A percentile compares a stretch with the other conserved stretches of the same genome.
Evolutionary conservation across 2,888 invertebrate genomes (phyloP).

Genomic region (Laspeyria flexula): DNA sequence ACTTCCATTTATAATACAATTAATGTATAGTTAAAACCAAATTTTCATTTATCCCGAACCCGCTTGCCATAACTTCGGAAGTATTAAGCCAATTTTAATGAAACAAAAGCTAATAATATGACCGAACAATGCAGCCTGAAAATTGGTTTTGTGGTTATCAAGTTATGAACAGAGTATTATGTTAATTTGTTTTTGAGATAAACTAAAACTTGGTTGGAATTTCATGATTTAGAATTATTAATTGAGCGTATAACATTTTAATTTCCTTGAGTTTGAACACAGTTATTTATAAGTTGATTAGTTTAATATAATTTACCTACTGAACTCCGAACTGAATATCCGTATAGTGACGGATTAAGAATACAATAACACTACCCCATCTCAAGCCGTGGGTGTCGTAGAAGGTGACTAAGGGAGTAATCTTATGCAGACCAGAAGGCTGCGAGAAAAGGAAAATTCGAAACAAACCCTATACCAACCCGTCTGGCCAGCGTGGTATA

Average conservation of each 20-base stretch:
- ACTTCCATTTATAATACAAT: neutral
- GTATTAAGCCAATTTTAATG: conserved; percentile 26
- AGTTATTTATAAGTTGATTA: no score
- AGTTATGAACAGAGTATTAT: conserved; percentile 9
- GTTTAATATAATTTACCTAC: no score
- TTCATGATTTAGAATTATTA: neutral
- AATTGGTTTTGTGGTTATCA: conserved; percentile 24
- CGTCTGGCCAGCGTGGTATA: no score
- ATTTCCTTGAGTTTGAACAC: no score
- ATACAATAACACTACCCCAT: no score
- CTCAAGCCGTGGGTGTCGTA: no score
- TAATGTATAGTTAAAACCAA: conserved; percentile 1
- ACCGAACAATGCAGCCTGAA: conserved; percentile 31
- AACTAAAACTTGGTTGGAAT: conserved; percentile 2
- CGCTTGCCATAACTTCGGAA: conserved; percentile 9
- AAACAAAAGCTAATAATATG: conserved; percentile 21
- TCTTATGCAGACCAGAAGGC: no score
- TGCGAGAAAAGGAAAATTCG: no score
- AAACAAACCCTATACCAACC: no score
- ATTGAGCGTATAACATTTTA: neutral
- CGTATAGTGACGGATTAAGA: no score
- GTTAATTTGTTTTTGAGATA: conserved; percentile 11
- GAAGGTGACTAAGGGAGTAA: no score
- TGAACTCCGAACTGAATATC: no score
- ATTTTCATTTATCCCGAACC: conserved; percentile 1